A percentile compares a stretch with the other conserved stretches of the same genome.
phyloP scores from a whole-genome alignment of 1,140 invertebrate genomes.

The Anoplolepis gracilipes region DNA sequence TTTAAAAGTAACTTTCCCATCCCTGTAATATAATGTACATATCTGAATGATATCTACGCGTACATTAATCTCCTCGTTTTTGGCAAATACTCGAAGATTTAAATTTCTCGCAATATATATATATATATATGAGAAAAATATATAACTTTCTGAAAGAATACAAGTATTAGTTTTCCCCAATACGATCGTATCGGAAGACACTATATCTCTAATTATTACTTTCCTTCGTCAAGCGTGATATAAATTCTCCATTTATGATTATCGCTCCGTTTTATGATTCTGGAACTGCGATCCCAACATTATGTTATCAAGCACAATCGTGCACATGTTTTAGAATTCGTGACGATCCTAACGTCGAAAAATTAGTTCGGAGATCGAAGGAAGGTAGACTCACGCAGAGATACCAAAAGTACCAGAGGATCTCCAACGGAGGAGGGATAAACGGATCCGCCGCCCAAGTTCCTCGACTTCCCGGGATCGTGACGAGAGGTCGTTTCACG shows the following conservation, averaged over 20 bases:
- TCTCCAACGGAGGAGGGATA: conserved; percentile 37
- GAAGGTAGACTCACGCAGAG: conserved; percentile 23
- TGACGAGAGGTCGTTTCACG: conserved; percentile 22
- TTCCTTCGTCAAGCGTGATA: not conserved
- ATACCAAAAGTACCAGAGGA: conserved; percentile 37
- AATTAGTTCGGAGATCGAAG: conserved; percentile 82
- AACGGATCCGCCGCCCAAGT: conserved; percentile 51
- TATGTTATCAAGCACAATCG: not conserved
- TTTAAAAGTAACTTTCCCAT: no score
- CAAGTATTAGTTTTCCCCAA: not conserved
- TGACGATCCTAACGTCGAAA: conserved; percentile 88
- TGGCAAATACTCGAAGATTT: no score
- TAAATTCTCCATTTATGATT: not conserved
- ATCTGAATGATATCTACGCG: not conserved
- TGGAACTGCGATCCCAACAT: not conserved
- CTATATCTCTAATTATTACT: no score
- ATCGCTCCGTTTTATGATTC: no score
- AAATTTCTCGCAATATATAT: no score
- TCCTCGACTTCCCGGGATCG: conserved; percentile 37
- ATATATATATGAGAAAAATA: no score
- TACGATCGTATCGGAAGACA: no score
- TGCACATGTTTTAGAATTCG: conserved; percentile 86
- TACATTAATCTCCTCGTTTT: not conserved
- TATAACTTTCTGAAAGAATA: not conserved
- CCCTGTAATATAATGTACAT: no score